Percentiles rank a stretch among this genome's conserved stretches.
These are phyloP conservation scores for Ageneiosus marmoratus DNA, from an alignment of 2,113 vertebrate genomes.

Conservation along the genomic window DNA sequence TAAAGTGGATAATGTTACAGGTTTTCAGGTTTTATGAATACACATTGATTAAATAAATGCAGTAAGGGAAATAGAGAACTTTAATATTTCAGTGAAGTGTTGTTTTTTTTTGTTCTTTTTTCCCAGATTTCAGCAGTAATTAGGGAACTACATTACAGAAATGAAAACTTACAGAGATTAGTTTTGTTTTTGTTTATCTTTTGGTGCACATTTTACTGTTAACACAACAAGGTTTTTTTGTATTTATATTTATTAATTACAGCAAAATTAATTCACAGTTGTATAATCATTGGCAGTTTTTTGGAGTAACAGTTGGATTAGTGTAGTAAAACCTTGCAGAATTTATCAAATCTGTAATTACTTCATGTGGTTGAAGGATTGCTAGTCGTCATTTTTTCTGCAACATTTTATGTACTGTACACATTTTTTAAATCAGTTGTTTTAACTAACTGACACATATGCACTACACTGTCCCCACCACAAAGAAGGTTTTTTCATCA, in stretches of 20 bases:
- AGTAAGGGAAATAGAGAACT: background rate
- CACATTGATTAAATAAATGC: background rate
- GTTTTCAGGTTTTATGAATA: background rate
- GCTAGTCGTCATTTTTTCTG: background rate
- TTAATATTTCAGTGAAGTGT: background rate
- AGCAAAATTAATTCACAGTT: background rate
- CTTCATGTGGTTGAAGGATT: background rate
- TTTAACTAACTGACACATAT: background rate
- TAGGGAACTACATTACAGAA: background rate
- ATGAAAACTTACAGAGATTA: background rate
- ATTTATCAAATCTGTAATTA: background rate
- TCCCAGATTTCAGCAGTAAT: background rate
- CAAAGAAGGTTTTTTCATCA: background rate
- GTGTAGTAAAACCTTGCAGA: background rate
- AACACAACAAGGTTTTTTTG: background rate
- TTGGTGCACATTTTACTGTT: constrained; percentile 9
- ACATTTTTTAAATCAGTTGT: background rate
- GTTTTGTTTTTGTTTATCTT: background rate
- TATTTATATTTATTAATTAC: background rate
- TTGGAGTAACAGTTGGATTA: background rate
- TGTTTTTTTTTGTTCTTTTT: background rate
- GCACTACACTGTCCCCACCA: constrained; percentile 19
- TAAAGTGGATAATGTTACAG: background rate
- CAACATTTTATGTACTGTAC: background rate
- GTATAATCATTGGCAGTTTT: background rate